Evolutionary conservation across 2,797 vertebrate genomes (phyloP).

Genomic region (Coregonus sp.): DNA sequence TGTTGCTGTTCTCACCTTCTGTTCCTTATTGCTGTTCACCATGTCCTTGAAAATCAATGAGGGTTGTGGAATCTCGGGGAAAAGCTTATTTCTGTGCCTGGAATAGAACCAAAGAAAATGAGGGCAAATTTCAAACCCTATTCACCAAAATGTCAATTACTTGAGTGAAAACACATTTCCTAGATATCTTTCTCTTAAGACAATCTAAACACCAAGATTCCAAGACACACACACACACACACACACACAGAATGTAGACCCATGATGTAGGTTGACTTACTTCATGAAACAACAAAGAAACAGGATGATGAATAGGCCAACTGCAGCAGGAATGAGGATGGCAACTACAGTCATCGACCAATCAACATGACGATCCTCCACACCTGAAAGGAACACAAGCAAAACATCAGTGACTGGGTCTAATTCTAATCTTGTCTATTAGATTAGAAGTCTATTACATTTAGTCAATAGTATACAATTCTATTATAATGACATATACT

Average conservation of each 20-base stretch:
- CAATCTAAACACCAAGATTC: not conserved
- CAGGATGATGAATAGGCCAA: not conserved
- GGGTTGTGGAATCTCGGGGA: constrained; percentile 6
- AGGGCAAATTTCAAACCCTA: not conserved
- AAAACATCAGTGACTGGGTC: not conserved
- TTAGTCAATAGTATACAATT: too few species aligned
- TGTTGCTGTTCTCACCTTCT: not conserved
- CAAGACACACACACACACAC: too few species aligned
- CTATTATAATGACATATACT: too few species aligned
- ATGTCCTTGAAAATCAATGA: constrained; percentile 9
- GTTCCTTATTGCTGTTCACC: not conserved
- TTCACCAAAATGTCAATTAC: not conserved
- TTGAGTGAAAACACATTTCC: not conserved
- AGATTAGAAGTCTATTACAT: too few species aligned
- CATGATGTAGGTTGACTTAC: constrained; percentile 5
- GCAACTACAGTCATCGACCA: not conserved
- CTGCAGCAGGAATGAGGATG: not conserved
- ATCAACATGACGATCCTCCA: not conserved
- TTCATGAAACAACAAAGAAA: constrained; percentile 3
- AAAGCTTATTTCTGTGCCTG: not conserved
- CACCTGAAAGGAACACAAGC: constrained; percentile 8
- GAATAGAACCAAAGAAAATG: not conserved
- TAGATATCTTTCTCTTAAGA: not conserved
- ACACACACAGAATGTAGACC: not conserved
- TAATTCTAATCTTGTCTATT: too few species aligned